phyloP scores from a whole-genome alignment of 2,797 vertebrate genomes.

The Oreochromis mossambicus region DNA sequence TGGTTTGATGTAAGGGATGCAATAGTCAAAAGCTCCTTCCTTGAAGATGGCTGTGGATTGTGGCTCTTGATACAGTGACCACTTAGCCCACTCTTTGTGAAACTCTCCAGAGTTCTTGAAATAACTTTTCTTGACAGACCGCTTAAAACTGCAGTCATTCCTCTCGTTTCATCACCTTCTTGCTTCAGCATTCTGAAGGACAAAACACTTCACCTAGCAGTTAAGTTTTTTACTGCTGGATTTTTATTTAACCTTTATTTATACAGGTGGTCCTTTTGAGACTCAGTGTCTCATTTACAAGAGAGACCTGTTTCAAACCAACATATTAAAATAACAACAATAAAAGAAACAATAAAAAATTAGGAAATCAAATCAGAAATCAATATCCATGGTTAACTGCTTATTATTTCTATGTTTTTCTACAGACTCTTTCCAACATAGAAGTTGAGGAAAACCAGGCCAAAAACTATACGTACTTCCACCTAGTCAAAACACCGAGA shows the following conservation, averaged over 20 bases:
- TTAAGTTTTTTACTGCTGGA: too few relatives aligned
- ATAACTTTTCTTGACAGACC: fast-evolving
- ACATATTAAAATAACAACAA: not conserved
- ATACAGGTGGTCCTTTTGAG: not conserved
- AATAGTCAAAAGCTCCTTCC: not conserved
- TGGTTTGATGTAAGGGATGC: not conserved
- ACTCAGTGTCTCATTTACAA: not conserved
- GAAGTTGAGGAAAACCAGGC: constrained; percentile 25
- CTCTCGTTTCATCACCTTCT: fast-evolving
- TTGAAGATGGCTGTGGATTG: not conserved
- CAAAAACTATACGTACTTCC: constrained; percentile 76
- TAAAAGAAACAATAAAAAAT: not conserved
- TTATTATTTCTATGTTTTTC: not conserved
- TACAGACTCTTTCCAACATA: constrained; percentile 70
- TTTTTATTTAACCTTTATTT: too few relatives aligned
- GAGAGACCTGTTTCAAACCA: not conserved
- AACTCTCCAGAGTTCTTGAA: not conserved
- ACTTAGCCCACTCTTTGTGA: not conserved
- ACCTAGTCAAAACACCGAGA: constrained; percentile 78
- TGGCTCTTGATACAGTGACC: not conserved
- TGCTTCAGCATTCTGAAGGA: not conserved
- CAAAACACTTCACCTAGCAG: not conserved
- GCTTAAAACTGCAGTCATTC: not conserved
- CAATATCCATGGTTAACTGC: not conserved
- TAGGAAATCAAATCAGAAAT: not conserved